phyloP scores from a whole-genome alignment of 2,888 invertebrate genomes.

The Campopleginae sp. region DNA sequence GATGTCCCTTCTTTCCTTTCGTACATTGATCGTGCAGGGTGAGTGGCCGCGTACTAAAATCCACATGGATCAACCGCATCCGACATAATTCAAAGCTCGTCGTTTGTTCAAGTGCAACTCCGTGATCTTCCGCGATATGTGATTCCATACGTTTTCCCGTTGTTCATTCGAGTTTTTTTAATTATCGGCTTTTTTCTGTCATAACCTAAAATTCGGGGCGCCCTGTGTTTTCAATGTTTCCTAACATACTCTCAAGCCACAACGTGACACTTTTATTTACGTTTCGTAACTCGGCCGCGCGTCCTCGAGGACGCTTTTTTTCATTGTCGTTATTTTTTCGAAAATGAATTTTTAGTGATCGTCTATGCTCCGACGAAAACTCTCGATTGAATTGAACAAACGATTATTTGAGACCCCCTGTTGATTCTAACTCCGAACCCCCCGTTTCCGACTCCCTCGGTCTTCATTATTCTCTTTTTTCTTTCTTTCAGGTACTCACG shows the following conservation, averaged over 20 bases:
- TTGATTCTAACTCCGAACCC: neutral
- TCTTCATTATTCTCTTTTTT: neutral
- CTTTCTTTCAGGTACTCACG: constrained; percentile 73
- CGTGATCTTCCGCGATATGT: constrained; percentile 41
- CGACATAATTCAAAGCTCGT: constrained; percentile 36
- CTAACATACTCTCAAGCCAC: neutral
- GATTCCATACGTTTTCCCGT: constrained; percentile 50
- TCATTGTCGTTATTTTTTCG: neutral
- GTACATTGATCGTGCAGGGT: constrained; percentile 71
- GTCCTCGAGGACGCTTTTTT: neutral
- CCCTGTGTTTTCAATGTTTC: constrained; percentile 4
- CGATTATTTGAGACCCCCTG: neutral
- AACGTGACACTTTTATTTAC: constrained; percentile 58
- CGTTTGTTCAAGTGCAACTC: constrained; percentile 29
- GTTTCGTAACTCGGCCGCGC: neutral
- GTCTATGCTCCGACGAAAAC: neutral
- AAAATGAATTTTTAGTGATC: neutral
- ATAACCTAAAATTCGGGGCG: constrained; percentile 54
- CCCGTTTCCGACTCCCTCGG: neutral
- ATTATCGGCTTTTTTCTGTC: constrained; percentile 53
- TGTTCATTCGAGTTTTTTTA: neutral
- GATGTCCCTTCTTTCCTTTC: constrained; percentile 71
- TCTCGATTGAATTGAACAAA: neutral
- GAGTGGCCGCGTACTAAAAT: constrained; percentile 67
- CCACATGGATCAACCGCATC: constrained; percentile 66